Conservation (phyloP, 2,888 invertebrate species). For the Trichogramma evanescens region DNA sequence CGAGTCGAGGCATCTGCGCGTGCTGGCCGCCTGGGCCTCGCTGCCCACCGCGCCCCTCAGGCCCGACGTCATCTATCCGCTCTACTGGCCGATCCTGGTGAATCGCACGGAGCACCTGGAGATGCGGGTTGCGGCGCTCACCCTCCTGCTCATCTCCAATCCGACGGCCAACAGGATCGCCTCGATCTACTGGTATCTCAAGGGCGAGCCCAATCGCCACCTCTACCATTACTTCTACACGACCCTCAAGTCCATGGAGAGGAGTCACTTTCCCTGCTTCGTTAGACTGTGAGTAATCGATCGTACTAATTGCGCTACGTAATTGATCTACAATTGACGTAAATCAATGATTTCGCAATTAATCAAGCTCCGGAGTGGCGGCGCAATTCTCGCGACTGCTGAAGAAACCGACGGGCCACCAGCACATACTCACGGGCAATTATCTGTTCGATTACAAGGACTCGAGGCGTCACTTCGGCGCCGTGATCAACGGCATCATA, state of each 20-base stretch:
- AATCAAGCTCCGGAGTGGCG: slow-evolving; percentile 47
- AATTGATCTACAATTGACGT: not conserved
- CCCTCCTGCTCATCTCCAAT: slow-evolving; percentile 58
- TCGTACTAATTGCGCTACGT: no score
- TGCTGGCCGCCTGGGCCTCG: slow-evolving; percentile 63
- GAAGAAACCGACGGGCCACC: slow-evolving; percentile 51
- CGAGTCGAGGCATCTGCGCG: slow-evolving; percentile 55
- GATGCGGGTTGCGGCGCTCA: slow-evolving; percentile 60
- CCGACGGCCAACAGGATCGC: slow-evolving; percentile 61
- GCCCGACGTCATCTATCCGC: slow-evolving; percentile 53
- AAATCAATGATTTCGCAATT: slow-evolving; percentile 49
- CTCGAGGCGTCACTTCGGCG: slow-evolving; percentile 55
- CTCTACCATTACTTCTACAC: slow-evolving; percentile 66
- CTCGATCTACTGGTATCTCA: slow-evolving; percentile 63
- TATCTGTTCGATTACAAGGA: slow-evolving; percentile 66
- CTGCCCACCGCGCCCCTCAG: slow-evolving; percentile 50
- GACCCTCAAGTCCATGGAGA: slow-evolving; percentile 61
- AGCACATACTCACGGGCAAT: slow-evolving; percentile 65
- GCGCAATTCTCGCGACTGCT: slow-evolving; percentile 61
- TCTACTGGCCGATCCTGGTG: slow-evolving; percentile 63
- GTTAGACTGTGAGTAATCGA: slow-evolving; percentile 54
- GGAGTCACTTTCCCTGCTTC: slow-evolving; percentile 62
- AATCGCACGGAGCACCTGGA: slow-evolving; percentile 62
- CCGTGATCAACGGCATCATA: slow-evolving; percentile 55
- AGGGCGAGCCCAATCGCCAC: slow-evolving; percentile 56